Evolutionary conservation across 2,888 invertebrate species (phyloP), one percentile per base, ranked within the genome.

Genomic region (Drymonia ruficornis): DNA sequence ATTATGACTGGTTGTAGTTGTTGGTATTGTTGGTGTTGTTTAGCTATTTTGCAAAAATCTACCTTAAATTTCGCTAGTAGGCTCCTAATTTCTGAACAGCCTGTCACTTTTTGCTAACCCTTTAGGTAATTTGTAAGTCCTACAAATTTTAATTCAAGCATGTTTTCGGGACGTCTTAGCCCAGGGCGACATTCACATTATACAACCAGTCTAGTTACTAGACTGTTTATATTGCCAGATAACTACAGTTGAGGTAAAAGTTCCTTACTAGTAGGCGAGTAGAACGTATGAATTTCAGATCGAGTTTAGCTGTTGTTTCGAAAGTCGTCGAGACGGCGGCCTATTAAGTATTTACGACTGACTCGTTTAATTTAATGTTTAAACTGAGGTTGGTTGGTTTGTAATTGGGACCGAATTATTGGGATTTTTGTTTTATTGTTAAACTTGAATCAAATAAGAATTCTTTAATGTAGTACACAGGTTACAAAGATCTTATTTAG

Each of bases 281-380:
- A 51, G 60, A 58, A 63, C 60, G 57, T 72, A 72, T 74, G 67
- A 77, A 78, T 76, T 71, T 68, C 68, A 68, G 67, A 77, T 75
- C 68, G 65, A 59, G 59, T 72, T 68, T 61, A 69, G 67, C 55
- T 65, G 65, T 67, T 65, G 65, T 67, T 67, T 56, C 51, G 55
- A 52, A 56, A 67, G 49, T 29, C 29, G 50, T 36, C 65, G 50
- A 65, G 65, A 65, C 40, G 16, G 16, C 16, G 40, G 7, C 16
- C 28, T 15, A 56, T 65, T 69, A 69, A 57, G 49, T 51, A 69
- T 65, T 65, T 62, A 62, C 50, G 59, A 51, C 29, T 52, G 62
- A 56, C 65, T 61, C 56, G 54, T 53, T 59, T 62, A 65, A 69
- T 69, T 69, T 67, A 63, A 69, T 65, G 63, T 69, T 69, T 28